phyloP scores from a whole-genome alignment of 2,797 vertebrate species.

The Enoplosus armatus region DNA sequence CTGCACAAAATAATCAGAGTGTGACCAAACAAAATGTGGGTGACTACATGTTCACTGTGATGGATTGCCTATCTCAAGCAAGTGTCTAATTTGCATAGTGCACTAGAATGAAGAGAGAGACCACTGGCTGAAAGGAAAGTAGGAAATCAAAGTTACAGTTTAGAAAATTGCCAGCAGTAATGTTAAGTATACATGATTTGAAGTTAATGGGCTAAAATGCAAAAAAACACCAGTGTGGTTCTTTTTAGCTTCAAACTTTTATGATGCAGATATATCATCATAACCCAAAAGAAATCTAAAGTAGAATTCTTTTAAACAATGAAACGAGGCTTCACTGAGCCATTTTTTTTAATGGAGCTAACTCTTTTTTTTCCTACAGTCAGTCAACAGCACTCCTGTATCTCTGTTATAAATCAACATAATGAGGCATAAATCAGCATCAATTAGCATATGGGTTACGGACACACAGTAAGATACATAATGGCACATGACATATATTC shows the following conservation, averaged over 20 bases:
- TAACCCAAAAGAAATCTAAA: neutral
- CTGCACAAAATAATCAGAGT: constrained; percentile 22
- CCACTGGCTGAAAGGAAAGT: constrained; percentile 27
- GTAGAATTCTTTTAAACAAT: neutral
- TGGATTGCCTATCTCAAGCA: constrained; percentile 34
- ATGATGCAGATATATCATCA: constrained; percentile 19
- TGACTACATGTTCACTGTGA: constrained; percentile 34
- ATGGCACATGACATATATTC: constrained; percentile 73
- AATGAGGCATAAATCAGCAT: constrained; percentile 82
- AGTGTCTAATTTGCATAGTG: constrained; percentile 32
- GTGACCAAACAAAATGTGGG: neutral
- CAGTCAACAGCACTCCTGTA: constrained; percentile 65
- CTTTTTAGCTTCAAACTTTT: constrained; percentile 22
- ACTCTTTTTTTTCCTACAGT: constrained; percentile 36
- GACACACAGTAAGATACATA: constrained; percentile 65
- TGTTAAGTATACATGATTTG: constrained; percentile 49
- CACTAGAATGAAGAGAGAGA: constrained; percentile 31
- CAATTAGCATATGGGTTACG: constrained; percentile 76
- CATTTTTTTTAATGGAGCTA: constrained; percentile 40
- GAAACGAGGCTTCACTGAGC: constrained; percentile 13
- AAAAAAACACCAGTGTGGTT: constrained; percentile 17
- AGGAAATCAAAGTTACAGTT: constrained; percentile 59
- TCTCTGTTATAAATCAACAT: constrained; percentile 76
- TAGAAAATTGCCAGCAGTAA: constrained; percentile 55
- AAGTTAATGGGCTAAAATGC: constrained; percentile 47